Conservation (phyloP, 1,140 invertebrate species). For the Eupristina koningsbergeri region DNA sequence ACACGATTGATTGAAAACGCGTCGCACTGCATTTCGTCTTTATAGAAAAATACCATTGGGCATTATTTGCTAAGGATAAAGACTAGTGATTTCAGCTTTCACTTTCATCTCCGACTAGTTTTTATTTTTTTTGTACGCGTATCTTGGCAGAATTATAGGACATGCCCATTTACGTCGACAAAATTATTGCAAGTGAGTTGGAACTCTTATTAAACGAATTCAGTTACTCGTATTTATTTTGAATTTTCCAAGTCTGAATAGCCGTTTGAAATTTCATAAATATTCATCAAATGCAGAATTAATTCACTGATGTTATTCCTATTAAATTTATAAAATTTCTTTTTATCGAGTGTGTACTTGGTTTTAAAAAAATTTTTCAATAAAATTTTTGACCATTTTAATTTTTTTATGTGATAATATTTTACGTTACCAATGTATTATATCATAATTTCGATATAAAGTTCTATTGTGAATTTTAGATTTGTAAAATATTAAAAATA, state of each 20-base stretch:
- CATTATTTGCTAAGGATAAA: not conserved
- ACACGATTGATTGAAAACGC: not conserved
- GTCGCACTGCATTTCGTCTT: not conserved
- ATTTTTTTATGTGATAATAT: too few relatives aligned
- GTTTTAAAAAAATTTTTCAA: too few relatives aligned
- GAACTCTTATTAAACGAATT: not conserved
- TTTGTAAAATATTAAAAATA: too few relatives aligned
- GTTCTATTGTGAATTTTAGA: too few relatives aligned
- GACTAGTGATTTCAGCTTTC: not conserved
- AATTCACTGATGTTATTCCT: too few relatives aligned
- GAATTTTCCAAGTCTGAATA: not conserved
- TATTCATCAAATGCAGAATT: too few relatives aligned
- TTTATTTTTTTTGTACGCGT: not conserved
- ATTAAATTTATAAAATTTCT: too few relatives aligned
- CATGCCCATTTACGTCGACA: not conserved
- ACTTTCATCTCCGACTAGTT: not conserved
- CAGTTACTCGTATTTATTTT: not conserved
- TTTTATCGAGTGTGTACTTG: too few relatives aligned
- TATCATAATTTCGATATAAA: too few relatives aligned
- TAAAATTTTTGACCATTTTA: too few relatives aligned
- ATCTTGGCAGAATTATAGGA: not conserved
- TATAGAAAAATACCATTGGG: too few relatives aligned
- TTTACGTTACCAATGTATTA: too few relatives aligned
- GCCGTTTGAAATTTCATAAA: not conserved
- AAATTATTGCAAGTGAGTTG: not conserved